These are phyloP conservation scores for Propithecus perrieri DNA, from an alignment of 2,797 vertebrate genomes.

Conservation along the genomic window DNA sequence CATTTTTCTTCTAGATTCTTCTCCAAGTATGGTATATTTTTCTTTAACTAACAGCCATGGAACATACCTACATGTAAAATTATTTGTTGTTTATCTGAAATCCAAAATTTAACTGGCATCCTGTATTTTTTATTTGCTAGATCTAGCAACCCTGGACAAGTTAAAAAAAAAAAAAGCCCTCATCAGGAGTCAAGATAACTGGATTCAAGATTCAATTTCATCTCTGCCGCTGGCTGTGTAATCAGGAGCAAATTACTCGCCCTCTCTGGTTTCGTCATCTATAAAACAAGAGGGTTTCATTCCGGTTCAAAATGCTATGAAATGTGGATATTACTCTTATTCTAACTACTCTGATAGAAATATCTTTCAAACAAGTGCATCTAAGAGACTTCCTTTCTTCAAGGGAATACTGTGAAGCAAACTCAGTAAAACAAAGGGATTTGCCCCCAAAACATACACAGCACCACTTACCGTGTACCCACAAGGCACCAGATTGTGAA, in stretches of 20 bases:
- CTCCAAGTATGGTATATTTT: background rate
- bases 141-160: background rate
- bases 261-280: background rate
- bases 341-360: background rate
- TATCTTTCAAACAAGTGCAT: background rate
- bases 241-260: background rate
- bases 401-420: background rate
- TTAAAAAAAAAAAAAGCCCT: background rate
- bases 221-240: background rate
- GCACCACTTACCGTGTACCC: background rate
- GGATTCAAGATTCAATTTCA: background rate
- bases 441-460: background rate
- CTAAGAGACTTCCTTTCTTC: background rate
- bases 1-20: background rate
- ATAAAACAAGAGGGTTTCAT: background rate
- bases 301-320: background rate
- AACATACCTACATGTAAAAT: background rate
- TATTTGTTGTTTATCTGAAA: background rate
- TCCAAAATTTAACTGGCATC: background rate
- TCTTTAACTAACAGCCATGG: background rate
- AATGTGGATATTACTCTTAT: background rate
- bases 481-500: background rate
- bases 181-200: background rate
- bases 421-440: background rate
- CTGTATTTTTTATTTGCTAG: background rate